These are phyloP conservation scores for Camponotus pennsylvanicus DNA, from an alignment of 1,140 invertebrate species.

Conservation along the genomic window DNA sequence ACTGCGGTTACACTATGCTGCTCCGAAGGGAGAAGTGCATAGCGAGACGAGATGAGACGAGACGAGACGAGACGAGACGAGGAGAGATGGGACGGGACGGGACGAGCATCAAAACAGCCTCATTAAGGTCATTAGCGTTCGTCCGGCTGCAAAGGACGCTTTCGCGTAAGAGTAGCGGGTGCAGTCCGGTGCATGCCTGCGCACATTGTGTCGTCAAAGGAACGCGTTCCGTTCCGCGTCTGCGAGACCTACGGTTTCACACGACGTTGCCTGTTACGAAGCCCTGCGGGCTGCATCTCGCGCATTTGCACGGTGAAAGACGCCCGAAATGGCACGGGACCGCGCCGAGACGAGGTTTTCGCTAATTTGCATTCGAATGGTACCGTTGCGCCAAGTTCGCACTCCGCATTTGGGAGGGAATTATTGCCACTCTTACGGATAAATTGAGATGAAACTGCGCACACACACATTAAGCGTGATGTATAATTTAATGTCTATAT, in stretches of 20 bases:
- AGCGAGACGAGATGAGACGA: not conserved
- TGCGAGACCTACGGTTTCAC: conserved; percentile 30
- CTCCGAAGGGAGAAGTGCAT: conserved; percentile 55
- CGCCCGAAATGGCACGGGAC: not conserved
- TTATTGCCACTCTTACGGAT: conserved; percentile 33
- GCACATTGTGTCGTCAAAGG: conserved; percentile 58
- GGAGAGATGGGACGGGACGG: conserved; percentile 50
- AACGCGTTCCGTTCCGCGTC: conserved; percentile 30
- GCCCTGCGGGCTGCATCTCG: not conserved
- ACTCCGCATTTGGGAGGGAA: conserved; percentile 24
- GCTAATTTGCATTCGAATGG: conserved; percentile 43
- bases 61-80: conserved; percentile 38
- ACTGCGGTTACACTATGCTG: conserved; percentile 66
- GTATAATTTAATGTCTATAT: not conserved
- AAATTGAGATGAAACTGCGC: conserved; percentile 18
- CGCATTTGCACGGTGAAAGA: conserved; percentile 14
- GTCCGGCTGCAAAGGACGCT: conserved; percentile 65
- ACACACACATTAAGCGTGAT: not conserved
- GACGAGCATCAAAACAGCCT: conserved; percentile 80
- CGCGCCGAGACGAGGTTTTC: not conserved
- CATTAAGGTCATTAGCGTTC: conserved; percentile 79
- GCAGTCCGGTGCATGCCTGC: conserved; percentile 50
- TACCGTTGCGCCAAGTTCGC: conserved; percentile 27
- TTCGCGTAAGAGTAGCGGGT: conserved; percentile 63
- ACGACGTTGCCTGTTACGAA: not conserved